Evolutionary conservation across 2,113 vertebrate species (phyloP).

Genomic region (Osmerus mordax): DNA sequence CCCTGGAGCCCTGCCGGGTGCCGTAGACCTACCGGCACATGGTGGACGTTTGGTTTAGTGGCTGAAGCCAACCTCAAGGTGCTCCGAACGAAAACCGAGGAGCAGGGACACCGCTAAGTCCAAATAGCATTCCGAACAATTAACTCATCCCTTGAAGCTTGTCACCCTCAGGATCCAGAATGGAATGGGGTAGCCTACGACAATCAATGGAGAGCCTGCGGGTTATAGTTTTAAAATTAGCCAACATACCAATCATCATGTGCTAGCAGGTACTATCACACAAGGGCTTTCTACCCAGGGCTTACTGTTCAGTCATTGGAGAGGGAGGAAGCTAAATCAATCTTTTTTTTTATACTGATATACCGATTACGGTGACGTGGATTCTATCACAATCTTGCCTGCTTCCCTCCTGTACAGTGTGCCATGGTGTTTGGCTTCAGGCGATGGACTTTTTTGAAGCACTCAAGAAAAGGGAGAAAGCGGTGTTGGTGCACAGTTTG

Average conservation of each 20-base stretch:
- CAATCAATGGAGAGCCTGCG: no score
- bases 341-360: no score
- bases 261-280: background rate
- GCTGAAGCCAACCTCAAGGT: background rate
- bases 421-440: background rate
- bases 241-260: background rate
- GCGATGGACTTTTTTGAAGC: background rate
- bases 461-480: background rate
- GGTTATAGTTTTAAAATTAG: background rate
- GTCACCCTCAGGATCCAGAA: background rate
- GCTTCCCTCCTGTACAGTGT: background rate
- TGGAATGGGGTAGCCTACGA: no score
- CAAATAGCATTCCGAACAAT: background rate
- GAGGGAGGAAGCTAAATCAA: background rate
- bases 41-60: background rate
- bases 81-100: conserved; percentile 10
- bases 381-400: background rate
- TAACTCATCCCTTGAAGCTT: conserved; percentile 5
- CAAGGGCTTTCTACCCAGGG: background rate
- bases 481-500: conserved; percentile 8
- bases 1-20: conserved; percentile 2
- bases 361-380: background rate
- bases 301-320: background rate
- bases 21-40: conserved; percentile 23
- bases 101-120: conserved; percentile 11